A percentile compares a stretch with the other conserved stretches of the same genome.
phyloP scores from a whole-genome alignment of 1,140 invertebrate species.

The Drosophila mojavensis region DNA sequence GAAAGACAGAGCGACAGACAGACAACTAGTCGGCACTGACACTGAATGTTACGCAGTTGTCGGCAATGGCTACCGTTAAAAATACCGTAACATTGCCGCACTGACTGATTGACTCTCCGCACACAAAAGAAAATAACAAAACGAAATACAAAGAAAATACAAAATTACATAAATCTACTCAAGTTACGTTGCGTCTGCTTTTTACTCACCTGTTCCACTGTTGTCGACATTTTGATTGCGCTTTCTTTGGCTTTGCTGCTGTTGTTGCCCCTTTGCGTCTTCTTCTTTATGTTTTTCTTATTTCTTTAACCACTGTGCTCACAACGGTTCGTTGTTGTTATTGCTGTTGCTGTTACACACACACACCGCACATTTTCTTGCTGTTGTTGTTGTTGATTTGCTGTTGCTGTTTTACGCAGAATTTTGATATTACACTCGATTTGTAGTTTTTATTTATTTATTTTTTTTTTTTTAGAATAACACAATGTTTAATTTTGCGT shows the following conservation, averaged over 20 bases:
- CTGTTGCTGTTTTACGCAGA: constrained; percentile 30
- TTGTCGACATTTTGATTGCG: constrained; percentile 71
- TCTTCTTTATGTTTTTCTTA: constrained; percentile 28
- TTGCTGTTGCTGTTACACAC: constrained; percentile 17
- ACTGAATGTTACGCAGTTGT: constrained; percentile 77
- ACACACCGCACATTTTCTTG: constrained; percentile 45
- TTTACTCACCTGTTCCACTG: constrained; percentile 75
- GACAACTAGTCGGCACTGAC: constrained; percentile 58
- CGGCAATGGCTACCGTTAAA: constrained; percentile 48
- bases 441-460: constrained; percentile 23
- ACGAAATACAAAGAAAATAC: not conserved
- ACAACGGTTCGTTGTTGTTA: constrained; percentile 37
- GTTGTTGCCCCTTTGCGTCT: constrained; percentile 18
- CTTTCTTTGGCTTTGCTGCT: constrained; percentile 42
- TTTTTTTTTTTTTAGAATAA: no score
- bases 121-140: not conserved
- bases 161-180: constrained; percentile 39
- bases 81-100: constrained; percentile 64
- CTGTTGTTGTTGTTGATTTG: constrained; percentile 19
- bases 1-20: constrained; percentile 29
- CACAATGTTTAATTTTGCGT: constrained; percentile 44
- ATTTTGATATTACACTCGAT: constrained; percentile 26
- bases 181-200: constrained; percentile 6
- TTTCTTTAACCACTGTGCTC: constrained; percentile 27
- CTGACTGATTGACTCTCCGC: constrained; percentile 52